These are phyloP conservation scores for Silurus lanzhouensis DNA, from an alignment of 2,797 vertebrate genomes.

Conservation along the genomic window DNA sequence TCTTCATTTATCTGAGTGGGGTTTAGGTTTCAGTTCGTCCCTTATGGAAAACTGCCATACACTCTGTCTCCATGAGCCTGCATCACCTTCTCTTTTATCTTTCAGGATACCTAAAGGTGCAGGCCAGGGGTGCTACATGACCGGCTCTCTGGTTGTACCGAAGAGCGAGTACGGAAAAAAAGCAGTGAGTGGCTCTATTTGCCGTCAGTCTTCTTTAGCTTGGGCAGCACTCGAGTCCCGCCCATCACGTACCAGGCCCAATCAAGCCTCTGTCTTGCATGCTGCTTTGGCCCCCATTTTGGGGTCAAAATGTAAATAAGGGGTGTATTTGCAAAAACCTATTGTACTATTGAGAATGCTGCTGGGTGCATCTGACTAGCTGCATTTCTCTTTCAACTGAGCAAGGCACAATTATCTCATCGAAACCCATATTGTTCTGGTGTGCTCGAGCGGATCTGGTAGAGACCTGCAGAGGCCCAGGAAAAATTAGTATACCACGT, in stretches of 20 bases:
- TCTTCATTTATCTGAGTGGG: background rate
- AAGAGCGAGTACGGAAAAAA: conserved; percentile 98
- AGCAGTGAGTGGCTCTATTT: conserved; percentile 87
- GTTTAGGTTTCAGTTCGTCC: background rate
- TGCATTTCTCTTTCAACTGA: background rate
- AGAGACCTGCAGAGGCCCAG: too few species aligned
- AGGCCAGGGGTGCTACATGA: conserved; percentile 91
- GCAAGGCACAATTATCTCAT: too few species aligned
- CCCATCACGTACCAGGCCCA: background rate
- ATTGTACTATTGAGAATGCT: background rate
- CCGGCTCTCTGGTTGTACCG: conserved; percentile 88
- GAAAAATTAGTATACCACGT: too few species aligned
- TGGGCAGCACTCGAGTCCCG: background rate
- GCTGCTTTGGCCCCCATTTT: conserved; percentile 27
- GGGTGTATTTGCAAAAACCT: too few species aligned
- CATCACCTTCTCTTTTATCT: conserved; percentile 8
- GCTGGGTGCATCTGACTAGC: background rate
- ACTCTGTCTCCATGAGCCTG: conserved; percentile 31
- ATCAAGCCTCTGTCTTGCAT: conserved; percentile 18
- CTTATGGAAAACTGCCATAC: too few species aligned
- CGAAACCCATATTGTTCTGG: too few species aligned
- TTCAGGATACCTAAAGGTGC: conserved; percentile 94
- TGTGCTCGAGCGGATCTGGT: too few species aligned
- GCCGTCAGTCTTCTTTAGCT: conserved; percentile 22
- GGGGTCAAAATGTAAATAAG: background rate